These are phyloP conservation scores for Pyrgus malvae DNA, from an alignment of 2,888 invertebrate species.

Conservation along the genomic window DNA sequence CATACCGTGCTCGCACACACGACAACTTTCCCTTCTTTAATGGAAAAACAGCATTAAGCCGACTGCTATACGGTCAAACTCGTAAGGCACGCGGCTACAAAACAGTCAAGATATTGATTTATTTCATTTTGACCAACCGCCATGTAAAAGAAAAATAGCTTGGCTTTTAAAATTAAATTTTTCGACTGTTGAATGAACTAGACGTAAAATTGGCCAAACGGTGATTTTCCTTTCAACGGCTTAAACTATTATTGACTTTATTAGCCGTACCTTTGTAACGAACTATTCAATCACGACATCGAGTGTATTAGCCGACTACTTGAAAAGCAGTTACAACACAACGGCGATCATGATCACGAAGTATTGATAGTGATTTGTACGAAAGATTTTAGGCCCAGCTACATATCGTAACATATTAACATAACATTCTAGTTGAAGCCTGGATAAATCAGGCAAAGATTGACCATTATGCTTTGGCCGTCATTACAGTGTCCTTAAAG, in stretches of 20 bases:
- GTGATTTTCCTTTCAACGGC: conserved; percentile 28
- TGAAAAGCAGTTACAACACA: conserved; percentile 37
- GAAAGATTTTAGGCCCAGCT: not conserved
- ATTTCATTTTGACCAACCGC: conserved; percentile 10
- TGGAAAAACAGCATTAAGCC: conserved; percentile 71
- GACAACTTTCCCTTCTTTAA: conserved; percentile 75
- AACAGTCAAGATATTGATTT: conserved; percentile 22
- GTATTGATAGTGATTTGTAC: conserved; percentile 6
- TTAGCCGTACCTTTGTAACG: conserved; percentile 18
- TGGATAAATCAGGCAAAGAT: conserved; percentile 45
- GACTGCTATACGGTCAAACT: conserved; percentile 61
- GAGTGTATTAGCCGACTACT: conserved; percentile 24
- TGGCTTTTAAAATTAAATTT: conserved; percentile 5
- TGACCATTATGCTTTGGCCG: conserved; percentile 38
- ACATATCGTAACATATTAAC: not conserved
- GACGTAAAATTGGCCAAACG: conserved; percentile 7
- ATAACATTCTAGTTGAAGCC: conserved; percentile 10
- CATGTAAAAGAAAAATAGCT: conserved; percentile 3
- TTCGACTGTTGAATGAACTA: conserved; percentile 7
- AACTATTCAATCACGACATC: conserved; percentile 24
- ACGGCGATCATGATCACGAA: conserved; percentile 5
- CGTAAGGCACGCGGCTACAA: conserved; percentile 44
- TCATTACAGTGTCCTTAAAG: conserved; percentile 63
- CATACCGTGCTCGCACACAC: conserved; percentile 58
- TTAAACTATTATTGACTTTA: conserved; percentile 18